Base-by-base conservation (phyloP, 1,140 invertebrate species). In the Drosophila serrata region DNA sequence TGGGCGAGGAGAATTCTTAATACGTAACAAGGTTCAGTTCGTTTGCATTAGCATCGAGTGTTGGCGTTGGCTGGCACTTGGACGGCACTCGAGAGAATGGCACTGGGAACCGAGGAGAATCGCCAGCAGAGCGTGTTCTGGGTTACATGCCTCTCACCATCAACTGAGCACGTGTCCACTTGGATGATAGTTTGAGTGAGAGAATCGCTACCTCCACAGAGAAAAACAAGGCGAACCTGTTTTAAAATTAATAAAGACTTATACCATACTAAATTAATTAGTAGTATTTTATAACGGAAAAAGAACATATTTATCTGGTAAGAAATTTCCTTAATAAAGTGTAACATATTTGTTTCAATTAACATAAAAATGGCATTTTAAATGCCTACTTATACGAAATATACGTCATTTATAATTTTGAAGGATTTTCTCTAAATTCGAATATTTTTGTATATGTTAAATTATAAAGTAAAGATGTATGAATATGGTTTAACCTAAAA, bases 21-120 rank as follows among this genome's bases (percentile, higher is more conserved):
- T 69, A 73, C 69, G 69, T 73, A 73, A 73, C 59, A 43, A 27
- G 19, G 13, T 17, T 27, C n/a, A 49, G 8, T 3, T n/a, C 35
- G 22, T 29, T 22, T 22, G 35, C 35, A 49, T 39, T 56, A 27
- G 35, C 69, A 72, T 31, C 35, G 43, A 49, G 35, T 33, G 67
- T n/a, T 29, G 33, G 9, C 40, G 67, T n/a, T 29, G 33, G 9
- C 40, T 73, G 53, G 35, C 43, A 59, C 29, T 72, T 48, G 35
- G 53, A 46, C 65, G 57, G 53, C 43, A 29, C 45, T 42, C 37
- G 65, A 27, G 68, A 73, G 67, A 72, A 12, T 48, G 27, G 45
- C 46, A 19, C 22, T 65, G 27, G 35, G 8, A 12, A 51, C 17
- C 19, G 27, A 29, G 24, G 59, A 35, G 49, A 35, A 53, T 39